Percentiles rank a stretch among this genome's conserved stretches.
Evolutionary conservation across 2,113 vertebrate species (phyloP).

Genomic region (Pyxicephalus adspersus): DNA sequence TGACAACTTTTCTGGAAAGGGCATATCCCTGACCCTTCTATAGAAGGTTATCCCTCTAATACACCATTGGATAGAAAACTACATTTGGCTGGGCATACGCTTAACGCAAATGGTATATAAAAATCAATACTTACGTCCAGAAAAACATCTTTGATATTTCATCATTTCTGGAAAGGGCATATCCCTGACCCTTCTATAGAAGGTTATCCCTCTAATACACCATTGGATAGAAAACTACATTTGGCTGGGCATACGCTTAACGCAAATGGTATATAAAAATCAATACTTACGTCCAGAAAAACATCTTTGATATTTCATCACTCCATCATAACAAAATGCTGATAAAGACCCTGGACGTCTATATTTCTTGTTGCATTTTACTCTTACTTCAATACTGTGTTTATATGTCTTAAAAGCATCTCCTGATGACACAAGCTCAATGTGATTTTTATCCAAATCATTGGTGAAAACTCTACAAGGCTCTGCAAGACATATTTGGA

Average conservation of each 20-base stretch:
- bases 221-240: too few species aligned
- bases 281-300: conserved; percentile 5
- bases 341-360: background rate
- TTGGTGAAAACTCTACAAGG: background rate
- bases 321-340: background rate
- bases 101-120: too few species aligned
- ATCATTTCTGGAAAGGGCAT: too few species aligned
- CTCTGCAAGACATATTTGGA: background rate
- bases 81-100: too few species aligned
- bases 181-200: too few species aligned
- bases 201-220: too few species aligned
- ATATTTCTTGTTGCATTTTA: background rate
- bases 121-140: background rate
- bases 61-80: too few species aligned
- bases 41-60: too few species aligned
- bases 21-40: too few species aligned
- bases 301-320: conserved; percentile 3
- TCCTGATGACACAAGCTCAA: background rate
- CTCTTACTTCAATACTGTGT: background rate
- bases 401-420: background rate
- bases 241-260: too few species aligned
- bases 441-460: background rate
- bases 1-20: too few species aligned
- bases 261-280: background rate
- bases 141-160: conserved; percentile 11